Percentiles rank a stretch among this genome's conserved stretches.
Evolutionary conservation across 2,888 invertebrate species (phyloP).

Genomic region (Drosophila peninsularis): DNA sequence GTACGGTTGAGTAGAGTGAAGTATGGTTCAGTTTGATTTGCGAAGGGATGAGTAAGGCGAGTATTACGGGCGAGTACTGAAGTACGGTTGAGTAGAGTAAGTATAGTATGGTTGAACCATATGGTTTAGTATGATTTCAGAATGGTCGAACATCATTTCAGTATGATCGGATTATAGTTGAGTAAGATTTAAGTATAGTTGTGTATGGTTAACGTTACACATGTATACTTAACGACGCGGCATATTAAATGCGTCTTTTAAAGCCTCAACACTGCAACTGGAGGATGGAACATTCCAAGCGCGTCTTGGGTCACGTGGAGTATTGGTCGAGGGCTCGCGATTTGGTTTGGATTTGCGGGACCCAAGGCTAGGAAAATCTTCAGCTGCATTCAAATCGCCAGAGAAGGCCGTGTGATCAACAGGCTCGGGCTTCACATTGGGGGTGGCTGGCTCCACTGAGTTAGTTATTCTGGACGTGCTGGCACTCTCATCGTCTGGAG

Average conservation of each 20-base stretch:
- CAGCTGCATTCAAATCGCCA: not conserved
- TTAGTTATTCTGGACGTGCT: constrained; percentile 7
- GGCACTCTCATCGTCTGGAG: not conserved
- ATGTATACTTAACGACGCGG: not conserved
- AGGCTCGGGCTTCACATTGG: constrained; percentile 22
- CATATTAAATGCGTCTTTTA: constrained; percentile 31
- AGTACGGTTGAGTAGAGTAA: too few relatives aligned
- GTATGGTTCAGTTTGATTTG: too few relatives aligned
- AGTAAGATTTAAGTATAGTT: too few relatives aligned
- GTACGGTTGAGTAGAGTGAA: too few relatives aligned
- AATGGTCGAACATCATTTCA: too few relatives aligned
- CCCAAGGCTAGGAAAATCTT: constrained; percentile 49
- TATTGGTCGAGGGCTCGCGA: not conserved
- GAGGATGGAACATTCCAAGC: constrained; percentile 28
- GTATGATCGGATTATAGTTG: too few relatives aligned
- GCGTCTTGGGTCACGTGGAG: not conserved
- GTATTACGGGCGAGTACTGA: too few relatives aligned
- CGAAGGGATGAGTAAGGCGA: too few relatives aligned
- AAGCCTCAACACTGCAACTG: not conserved
- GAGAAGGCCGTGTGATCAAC: constrained; percentile 36
- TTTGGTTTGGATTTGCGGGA: constrained; percentile 1
- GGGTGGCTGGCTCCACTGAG: not conserved
- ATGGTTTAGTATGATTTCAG: too few relatives aligned
- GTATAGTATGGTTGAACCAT: too few relatives aligned
- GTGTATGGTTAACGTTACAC: not conserved